These are phyloP conservation scores for Gadopsis bispinosus DNA, from an alignment of 2,797 vertebrate genomes.

Conservation along the genomic window DNA sequence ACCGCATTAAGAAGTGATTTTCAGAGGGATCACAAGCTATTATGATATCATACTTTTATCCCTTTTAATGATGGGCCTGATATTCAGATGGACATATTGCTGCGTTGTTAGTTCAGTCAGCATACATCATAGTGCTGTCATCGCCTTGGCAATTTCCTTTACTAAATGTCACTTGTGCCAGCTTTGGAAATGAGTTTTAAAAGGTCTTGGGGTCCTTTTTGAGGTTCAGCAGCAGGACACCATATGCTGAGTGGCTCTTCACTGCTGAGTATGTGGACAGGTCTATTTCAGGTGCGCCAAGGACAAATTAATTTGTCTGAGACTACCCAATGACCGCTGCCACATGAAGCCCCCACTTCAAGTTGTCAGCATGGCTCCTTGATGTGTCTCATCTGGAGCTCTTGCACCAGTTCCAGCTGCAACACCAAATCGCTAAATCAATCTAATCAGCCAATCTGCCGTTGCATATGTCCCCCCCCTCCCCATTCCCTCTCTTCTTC, in stretches of 20 bases:
- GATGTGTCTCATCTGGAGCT: slow-evolving; percentile 77
- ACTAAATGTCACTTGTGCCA: slow-evolving; percentile 37
- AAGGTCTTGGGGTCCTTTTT: slow-evolving; percentile 37
- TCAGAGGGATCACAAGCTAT: slow-evolving; percentile 57
- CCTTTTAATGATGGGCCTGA: slow-evolving; percentile 20
- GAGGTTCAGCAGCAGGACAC: slow-evolving; percentile 50
- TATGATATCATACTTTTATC: slow-evolving; percentile 32
- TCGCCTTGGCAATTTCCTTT: background rate
- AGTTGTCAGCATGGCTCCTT: slow-evolving; percentile 68
- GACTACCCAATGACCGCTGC: slow-evolving; percentile 36
- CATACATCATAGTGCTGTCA: slow-evolving; percentile 6
- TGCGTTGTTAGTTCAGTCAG: slow-evolving; percentile 18
- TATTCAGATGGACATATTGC: slow-evolving; percentile 30
- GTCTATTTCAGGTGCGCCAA: slow-evolving; percentile 69
- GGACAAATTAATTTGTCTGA: slow-evolving; percentile 75
- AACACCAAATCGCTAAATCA: slow-evolving; percentile 78
- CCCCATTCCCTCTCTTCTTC: slow-evolving; percentile 24
- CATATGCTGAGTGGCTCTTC: slow-evolving; percentile 49
- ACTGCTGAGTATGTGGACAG: slow-evolving; percentile 49
- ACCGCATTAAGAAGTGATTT: slow-evolving; percentile 54
- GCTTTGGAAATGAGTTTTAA: slow-evolving; percentile 38
- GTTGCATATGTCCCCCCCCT: slow-evolving; percentile 43
- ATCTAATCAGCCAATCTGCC: slow-evolving; percentile 78
- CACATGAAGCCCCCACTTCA: slow-evolving; percentile 49
- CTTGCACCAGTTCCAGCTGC: slow-evolving; percentile 72